phyloP scores from a whole-genome alignment of 2,888 invertebrate species.

The Limnephilus lunatus region DNA sequence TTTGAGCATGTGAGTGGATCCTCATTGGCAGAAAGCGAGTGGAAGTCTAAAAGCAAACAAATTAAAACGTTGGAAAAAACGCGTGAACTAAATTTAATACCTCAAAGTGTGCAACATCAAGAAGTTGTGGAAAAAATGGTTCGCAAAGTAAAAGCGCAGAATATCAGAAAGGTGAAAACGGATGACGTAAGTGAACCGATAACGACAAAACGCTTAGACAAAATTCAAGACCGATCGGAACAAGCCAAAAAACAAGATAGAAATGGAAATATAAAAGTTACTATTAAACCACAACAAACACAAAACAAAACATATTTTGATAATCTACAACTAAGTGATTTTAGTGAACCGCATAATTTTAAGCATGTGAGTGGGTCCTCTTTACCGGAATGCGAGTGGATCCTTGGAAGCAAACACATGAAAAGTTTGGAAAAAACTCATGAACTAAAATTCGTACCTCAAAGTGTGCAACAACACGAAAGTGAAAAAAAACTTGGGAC shows the following conservation, averaged over 20 bases:
- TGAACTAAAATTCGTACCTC: no score
- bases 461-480: no score
- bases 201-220: neutral
- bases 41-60: no score
- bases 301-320: neutral
- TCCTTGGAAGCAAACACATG: neutral
- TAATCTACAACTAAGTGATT: neutral
- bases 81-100: no score
- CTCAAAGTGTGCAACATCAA: no score
- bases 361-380: neutral
- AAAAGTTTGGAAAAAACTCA: neutral
- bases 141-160: neutral
- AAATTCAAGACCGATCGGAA: neutral
- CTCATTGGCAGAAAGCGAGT: neutral
- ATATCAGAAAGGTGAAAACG: no score
- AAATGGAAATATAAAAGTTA: neutral
- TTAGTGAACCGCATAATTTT: neutral
- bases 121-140: no score
- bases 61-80: no score
- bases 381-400: neutral
- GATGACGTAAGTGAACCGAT: no score
- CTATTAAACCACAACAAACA: neutral
- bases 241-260: neutral
- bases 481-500: no score
- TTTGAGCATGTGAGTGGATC: neutral